These are phyloP conservation scores for Acrossocheilus wenchowensis DNA, from an alignment of 2,797 vertebrate species.

Conservation along the genomic window DNA sequence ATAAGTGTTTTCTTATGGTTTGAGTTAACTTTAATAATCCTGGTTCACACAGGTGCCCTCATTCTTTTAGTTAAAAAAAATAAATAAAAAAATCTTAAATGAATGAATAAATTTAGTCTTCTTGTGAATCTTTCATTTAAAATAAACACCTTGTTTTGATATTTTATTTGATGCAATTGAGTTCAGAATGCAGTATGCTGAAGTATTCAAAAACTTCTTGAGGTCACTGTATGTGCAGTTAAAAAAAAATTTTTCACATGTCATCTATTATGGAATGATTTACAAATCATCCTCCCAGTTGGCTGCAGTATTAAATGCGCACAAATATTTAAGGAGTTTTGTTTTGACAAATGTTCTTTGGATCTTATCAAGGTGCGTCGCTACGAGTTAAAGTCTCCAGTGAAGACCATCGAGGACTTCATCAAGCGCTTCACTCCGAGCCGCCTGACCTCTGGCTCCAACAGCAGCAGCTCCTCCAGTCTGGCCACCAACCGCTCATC, in stretches of 20 bases:
- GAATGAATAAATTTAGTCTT: not conserved
- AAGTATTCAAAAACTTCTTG: not conserved
- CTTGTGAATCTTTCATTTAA: not conserved
- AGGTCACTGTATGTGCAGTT: not conserved
- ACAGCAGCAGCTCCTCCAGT: conserved; percentile 89
- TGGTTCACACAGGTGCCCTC: not conserved
- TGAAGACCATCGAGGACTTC: conserved; percentile 97
- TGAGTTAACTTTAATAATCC: not conserved
- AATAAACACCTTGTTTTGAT: not conserved
- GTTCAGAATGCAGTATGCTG: not conserved
- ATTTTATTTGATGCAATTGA: not conserved
- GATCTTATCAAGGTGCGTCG: conserved; percentile 82
- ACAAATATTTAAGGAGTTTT: conserved; percentile 26
- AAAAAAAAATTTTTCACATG: not conserved
- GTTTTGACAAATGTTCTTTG: not conserved
- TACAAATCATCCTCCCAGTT: not conserved
- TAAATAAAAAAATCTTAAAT: too few species aligned
- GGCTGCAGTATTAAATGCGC: not conserved
- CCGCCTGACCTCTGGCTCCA: conserved; percentile 88
- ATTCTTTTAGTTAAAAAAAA: not conserved
- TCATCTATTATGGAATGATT: not conserved
- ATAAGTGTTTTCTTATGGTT: not conserved
- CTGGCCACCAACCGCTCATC: conserved; percentile 82
- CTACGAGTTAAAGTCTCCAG: conserved; percentile 92
- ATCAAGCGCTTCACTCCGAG: conserved; percentile 94